Base-by-base conservation (phyloP, 1,140 invertebrate species). In the Musca vetustissima region DNA sequence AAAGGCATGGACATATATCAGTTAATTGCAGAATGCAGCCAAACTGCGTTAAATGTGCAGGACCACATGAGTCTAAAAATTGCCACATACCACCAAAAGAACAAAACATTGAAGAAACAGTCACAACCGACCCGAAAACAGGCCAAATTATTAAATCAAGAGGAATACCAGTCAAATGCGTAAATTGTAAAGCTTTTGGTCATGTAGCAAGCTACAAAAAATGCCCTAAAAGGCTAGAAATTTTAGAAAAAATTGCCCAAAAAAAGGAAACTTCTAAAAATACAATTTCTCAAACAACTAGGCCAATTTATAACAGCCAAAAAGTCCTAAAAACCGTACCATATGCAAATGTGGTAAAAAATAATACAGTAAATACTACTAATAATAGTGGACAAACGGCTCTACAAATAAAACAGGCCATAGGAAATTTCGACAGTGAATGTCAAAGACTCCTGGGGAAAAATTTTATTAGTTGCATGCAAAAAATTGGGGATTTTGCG, bases 31-130 rank as follows among this genome's bases (percentile, higher is more conserved):
- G 24, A 19, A 50, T 66, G 64, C 47, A 22, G 2, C 28, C 24
- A 4, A 66, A 22, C 8, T 66, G 64, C 17, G 48, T 66, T 3
- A 66, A 66, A 49, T 66, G 64, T 17, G 64, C 13, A 0, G 24
- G n/a, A 15, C n/a, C 13, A n/a, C 47, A 50, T 50, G n/a, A 24
- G 13, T 48, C 47, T 15, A 9, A 24, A 7, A 66, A 25, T n/a
- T 66, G 47, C 14, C 6, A 25, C 6, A 14, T 66, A 15, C 22
- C 64, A 17, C 14, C 64, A 4, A 49, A 66, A 22, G 21, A 66
- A 11, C 13, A 24, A 14, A 50, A 66, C 21, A 28, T 2, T 22
- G 64, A 21, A 11, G 21, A 17, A 9, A 66, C 11, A 0, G 13
- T 66, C 13, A 19, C 4, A 2, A 32, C n/a, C 13, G 21, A 66